Conservation (phyloP, 2,797 vertebrate genomes). For the Melanotaenia pygmaea region DNA sequence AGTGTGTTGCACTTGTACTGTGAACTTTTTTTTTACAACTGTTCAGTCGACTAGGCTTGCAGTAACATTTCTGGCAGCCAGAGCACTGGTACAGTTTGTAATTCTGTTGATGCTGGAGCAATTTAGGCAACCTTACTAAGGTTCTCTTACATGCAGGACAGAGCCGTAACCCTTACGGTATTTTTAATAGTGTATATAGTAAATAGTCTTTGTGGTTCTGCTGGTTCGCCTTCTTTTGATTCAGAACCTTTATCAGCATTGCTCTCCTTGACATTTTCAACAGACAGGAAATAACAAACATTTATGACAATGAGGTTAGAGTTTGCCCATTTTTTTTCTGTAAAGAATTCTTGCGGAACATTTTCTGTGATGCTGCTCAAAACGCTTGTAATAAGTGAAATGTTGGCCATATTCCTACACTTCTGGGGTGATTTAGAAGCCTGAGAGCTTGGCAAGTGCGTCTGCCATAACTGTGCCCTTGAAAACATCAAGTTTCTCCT, state of each 20-base stretch:
- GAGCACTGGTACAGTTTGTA: slow-evolving; percentile 14
- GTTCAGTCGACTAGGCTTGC: slow-evolving; percentile 8
- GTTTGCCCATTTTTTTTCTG: slow-evolving; percentile 9
- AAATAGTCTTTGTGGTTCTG: not conserved
- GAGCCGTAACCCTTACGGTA: slow-evolving; percentile 21
- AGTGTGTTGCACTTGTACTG: not conserved
- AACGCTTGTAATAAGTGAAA: slow-evolving; percentile 39
- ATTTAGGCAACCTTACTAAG: slow-evolving; percentile 30
- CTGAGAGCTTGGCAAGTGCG: not conserved
- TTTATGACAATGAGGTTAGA: not conserved
- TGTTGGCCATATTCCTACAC: slow-evolving; percentile 31
- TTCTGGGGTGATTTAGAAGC: not conserved
- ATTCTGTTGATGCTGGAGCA: slow-evolving; percentile 41
- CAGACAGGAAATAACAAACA: slow-evolving; percentile 9
- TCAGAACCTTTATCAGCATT: not conserved
- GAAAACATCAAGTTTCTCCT: not conserved
- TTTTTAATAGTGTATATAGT: slow-evolving; percentile 24
- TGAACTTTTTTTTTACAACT: slow-evolving; percentile 31
- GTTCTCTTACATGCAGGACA: slow-evolving; percentile 37
- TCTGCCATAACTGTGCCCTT: not conserved
- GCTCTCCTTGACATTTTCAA: not conserved
- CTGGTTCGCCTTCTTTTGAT: slow-evolving; percentile 6
- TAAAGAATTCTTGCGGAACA: slow-evolving; percentile 6
- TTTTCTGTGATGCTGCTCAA: slow-evolving; percentile 34
- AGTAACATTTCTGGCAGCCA: slow-evolving; percentile 37